These are phyloP conservation scores for Limnephilus lunatus DNA, from an alignment of 2,888 invertebrate genomes.

Conservation along the genomic window DNA sequence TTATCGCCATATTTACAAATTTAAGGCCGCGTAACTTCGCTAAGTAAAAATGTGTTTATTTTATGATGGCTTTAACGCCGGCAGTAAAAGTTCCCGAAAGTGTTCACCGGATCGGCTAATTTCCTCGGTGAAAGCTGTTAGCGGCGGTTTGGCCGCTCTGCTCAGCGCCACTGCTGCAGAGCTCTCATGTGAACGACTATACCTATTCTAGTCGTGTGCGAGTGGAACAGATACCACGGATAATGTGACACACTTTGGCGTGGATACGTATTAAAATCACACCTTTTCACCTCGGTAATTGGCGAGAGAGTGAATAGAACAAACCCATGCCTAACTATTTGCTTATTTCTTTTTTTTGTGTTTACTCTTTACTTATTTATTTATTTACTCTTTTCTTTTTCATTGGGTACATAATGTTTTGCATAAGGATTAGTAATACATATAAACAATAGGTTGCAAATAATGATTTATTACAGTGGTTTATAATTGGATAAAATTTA, in stretches of 20 bases:
- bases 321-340: neutral
- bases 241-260: neutral
- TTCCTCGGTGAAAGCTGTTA: conserved; percentile 24
- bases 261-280: neutral
- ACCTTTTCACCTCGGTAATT: neutral
- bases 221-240: neutral
- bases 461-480: no score
- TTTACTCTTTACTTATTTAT: no score
- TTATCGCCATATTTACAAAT: conserved; percentile 28
- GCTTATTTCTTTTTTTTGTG: no score
- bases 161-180: neutral
- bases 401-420: no score
- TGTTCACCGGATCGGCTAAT: conserved; percentile 3
- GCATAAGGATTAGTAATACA: no score
- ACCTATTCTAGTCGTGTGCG: neutral
- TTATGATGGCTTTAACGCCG: conserved; percentile 19
- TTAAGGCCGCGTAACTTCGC: conserved; percentile 1
- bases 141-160: neutral
- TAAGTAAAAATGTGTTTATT: conserved; percentile 32
- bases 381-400: no score
- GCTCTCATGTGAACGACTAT: no score
- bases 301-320: neutral
- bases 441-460: no score
- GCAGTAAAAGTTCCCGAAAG: conserved; percentile 7
- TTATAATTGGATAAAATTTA: no score